Evolutionary conservation across 2,113 vertebrate species (phyloP).

Genomic region (Hemiprocne comata): DNA sequence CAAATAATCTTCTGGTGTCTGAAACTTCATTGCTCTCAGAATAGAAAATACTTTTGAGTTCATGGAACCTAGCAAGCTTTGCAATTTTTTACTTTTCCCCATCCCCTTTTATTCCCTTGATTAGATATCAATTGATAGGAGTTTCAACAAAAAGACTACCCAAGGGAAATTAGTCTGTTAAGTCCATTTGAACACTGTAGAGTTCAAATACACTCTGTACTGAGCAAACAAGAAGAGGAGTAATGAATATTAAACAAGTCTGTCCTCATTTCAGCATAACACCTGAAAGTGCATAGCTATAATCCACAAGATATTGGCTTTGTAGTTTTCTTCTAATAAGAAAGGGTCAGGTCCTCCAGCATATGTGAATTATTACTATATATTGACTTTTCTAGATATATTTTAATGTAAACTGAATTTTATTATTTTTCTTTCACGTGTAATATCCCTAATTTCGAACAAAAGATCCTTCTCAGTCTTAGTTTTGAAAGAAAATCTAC

Average conservation of each 20-base stretch:
- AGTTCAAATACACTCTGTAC: conserved; percentile 8
- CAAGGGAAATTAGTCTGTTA: conserved; percentile 23
- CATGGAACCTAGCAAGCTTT: neutral
- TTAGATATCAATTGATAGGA: conserved; percentile 21
- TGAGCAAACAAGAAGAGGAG: neutral
- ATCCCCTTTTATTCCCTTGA: conserved; percentile 2
- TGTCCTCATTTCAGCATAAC: neutral
- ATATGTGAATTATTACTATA: neutral
- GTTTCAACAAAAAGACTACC: neutral
- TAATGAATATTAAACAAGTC: conserved; percentile 12
- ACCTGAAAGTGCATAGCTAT: neutral
- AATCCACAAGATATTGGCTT: neutral
- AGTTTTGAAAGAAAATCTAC: neutral
- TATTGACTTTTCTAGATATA: neutral
- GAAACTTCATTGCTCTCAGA: neutral
- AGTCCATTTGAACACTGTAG: conserved; percentile 5
- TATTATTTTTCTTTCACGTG: neutral
- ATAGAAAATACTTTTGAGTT: neutral
- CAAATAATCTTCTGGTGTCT: neutral
- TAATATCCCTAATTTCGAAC: neutral
- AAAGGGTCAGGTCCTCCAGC: neutral
- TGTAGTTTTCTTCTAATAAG: neutral
- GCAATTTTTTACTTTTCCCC: neutral
- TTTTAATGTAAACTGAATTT: neutral
- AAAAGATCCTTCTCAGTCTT: neutral